Percentiles rank a stretch among this genome's conserved stretches.
These are phyloP conservation scores for Hydropsyche tenuis DNA, from an alignment of 1,140 invertebrate genomes.

Conservation along the genomic window DNA sequence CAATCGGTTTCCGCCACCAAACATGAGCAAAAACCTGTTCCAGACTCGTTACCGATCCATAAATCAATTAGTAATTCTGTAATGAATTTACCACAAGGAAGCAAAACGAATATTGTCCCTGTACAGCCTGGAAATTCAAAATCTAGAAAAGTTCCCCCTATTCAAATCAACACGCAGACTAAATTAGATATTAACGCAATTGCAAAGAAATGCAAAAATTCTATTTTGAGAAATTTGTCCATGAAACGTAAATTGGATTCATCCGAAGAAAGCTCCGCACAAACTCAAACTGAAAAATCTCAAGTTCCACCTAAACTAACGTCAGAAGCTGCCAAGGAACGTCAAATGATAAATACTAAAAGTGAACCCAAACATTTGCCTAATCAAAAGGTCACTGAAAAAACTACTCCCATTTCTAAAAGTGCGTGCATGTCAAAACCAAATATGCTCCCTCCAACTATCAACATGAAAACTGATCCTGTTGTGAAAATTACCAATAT, in stretches of 20 bases:
- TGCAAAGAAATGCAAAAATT: conserved; percentile 22
- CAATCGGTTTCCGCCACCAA: neutral
- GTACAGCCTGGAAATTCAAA: neutral
- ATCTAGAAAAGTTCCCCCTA: neutral
- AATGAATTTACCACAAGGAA: neutral
- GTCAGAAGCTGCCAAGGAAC: conserved; percentile 3
- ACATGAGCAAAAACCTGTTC: conserved; percentile 11
- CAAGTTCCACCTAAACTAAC: neutral
- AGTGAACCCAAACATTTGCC: neutral
- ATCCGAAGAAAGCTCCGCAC: neutral
- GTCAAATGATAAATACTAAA: neutral
- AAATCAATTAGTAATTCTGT: neutral
- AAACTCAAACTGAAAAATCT: neutral
- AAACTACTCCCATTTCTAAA: neutral
- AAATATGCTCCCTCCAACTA: neutral
- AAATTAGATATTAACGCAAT: conserved; percentile 1
- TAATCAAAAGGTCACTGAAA: neutral
- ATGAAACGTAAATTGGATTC: conserved; percentile 15
- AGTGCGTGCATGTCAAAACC: neutral
- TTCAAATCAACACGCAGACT: no score
- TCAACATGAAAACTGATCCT: neutral
- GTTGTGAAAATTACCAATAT: neutral
- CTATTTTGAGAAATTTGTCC: conserved; percentile 11
- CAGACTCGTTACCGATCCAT: neutral
- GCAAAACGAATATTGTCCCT: neutral